Evolutionary conservation across 2,888 invertebrate genomes (phyloP), one percentile per base, ranked within the genome.

Genomic region (Camponotus fellah): DNA sequence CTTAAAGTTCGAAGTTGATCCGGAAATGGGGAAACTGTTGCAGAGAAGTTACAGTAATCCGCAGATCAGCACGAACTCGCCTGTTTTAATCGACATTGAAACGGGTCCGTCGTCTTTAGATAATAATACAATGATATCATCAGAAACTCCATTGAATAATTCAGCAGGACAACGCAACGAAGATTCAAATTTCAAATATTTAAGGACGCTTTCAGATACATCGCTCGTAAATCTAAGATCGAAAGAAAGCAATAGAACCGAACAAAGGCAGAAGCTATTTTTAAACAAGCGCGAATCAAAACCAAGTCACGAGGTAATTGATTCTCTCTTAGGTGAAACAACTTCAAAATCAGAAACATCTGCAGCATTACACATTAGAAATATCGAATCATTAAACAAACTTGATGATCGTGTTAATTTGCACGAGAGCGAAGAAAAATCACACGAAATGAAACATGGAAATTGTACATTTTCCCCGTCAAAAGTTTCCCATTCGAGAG

Each of bases 1-100:
- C 74, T 82, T 94, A 40, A 91, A 88, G 72, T 94, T 94, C 37
- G 91, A 92, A 74, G 93, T 93, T 3, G 94, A 94, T 85, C 94
- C 94, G 3, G 93, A 91, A 64, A 92, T 94, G 92, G 90, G 92
- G 89, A 86, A 92, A 91, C 69, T 91, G 93, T 71, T 95, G 92
- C 87, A 95, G 32, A 74, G 88, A 43, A 82, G 84, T 60, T 46
- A 53, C 40, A 64, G 79, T 10, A 74, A 17, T 37, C 72, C 60
- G 12, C 26, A 69, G 14, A 32, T 56, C 12, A 60, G 10, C 9
- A 58, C 34, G 14, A 56, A 43, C 4, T 40, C 9, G 43, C 8
- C 71, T n/a, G 14, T 3, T 43, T 17, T 58, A 53, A 9, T 37
- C 17, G 34, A 69, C 58, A 21, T 69, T 3, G 71, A 79, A 21